Percentiles rank a stretch among this genome's conserved stretches.
phyloP scores from a whole-genome alignment of 2,797 vertebrate genomes.

The Artibeus jamaicensis region DNA sequence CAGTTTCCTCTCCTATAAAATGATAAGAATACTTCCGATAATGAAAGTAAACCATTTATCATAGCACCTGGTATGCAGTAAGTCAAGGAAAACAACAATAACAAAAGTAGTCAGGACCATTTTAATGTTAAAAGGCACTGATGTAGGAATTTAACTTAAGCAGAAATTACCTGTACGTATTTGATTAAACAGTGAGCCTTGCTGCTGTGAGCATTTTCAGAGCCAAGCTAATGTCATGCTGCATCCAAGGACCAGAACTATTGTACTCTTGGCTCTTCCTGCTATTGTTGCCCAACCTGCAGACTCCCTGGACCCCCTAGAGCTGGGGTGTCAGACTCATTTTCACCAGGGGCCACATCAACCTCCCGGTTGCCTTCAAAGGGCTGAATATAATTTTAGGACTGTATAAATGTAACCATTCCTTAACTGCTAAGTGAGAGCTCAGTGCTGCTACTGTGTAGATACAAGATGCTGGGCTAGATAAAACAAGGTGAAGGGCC shows the following conservation, averaged over 20 bases:
- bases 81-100: not conserved
- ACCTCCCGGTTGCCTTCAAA: too few species aligned
- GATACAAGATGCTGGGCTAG: too few species aligned
- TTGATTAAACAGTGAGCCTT: not conserved
- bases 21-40: not conserved
- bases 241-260: fast-evolving
- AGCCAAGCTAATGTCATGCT: not conserved
- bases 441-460: too few species aligned
- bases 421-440: too few species aligned
- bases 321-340: too few species aligned
- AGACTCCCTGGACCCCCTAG: not conserved
- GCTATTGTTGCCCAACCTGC: not conserved
- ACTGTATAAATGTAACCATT: too few species aligned
- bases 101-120: not conserved
- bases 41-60: not conserved
- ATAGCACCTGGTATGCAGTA: not conserved
- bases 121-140: not conserved
- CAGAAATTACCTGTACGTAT: not conserved
- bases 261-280: not conserved
- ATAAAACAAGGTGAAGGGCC: too few species aligned
- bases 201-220: not conserved
- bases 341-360: too few species aligned
- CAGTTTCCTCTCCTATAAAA: not conserved
- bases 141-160: not conserved
- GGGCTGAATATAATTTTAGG: too few species aligned